Percentiles rank a stretch among this genome's conserved stretches.
Evolutionary conservation across 1,140 invertebrate genomes (phyloP).

Genomic region (Achroia grisella): DNA sequence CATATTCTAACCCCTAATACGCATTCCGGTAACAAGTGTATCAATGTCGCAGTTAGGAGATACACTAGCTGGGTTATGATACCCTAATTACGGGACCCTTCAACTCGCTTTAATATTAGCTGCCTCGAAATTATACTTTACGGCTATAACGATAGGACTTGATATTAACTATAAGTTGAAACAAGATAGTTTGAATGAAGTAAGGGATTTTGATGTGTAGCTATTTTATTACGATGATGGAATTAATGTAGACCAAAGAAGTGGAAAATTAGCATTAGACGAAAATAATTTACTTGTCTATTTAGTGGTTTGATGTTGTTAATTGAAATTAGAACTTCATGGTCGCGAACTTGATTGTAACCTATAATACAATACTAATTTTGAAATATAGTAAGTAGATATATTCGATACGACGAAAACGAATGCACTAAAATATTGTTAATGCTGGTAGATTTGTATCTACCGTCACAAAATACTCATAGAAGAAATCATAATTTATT

Average conservation of each 20-base stretch:
- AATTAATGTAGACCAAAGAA: slow-evolving; percentile 16
- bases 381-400: too few species aligned
- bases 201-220: slow-evolving; percentile 17
- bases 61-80: slow-evolving; percentile 42
- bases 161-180: background rate
- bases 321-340: too few species aligned
- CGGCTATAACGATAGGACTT: background rate
- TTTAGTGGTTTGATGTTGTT: too few species aligned
- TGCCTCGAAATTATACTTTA: background rate
- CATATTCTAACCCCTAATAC: slow-evolving; percentile 18
- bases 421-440: too few species aligned
- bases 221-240: slow-evolving; percentile 31
- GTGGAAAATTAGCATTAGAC: slow-evolving; percentile 32
- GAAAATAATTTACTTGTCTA: too few species aligned
- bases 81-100: slow-evolving; percentile 43
- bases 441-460: too few species aligned
- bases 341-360: too few species aligned
- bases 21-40: slow-evolving; percentile 27
- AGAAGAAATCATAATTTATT: too few species aligned
- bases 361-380: too few species aligned
- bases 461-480: too few species aligned
- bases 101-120: slow-evolving; percentile 11
- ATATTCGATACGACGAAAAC: too few species aligned
- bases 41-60: slow-evolving; percentile 34
- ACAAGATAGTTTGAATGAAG: slow-evolving; percentile 22